Evolutionary conservation across 2,888 invertebrate genomes (phyloP), one percentile per base, ranked within the genome.

Genomic region (Apamea monoglypha): DNA sequence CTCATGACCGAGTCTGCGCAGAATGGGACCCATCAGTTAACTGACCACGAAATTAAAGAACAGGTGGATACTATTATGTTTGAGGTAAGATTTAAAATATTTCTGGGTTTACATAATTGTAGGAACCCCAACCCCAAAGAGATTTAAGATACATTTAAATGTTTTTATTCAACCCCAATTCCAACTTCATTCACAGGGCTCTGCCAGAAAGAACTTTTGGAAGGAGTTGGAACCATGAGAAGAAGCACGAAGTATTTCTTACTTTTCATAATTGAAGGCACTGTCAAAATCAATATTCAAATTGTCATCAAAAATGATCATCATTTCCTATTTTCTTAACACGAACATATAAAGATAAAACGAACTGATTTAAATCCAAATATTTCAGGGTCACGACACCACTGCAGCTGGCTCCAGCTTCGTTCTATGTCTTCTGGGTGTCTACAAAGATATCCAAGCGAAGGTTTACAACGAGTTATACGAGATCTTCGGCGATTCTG

Each of bases 11-110:
- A 99, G 94, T 98, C 98, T 80, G 98, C 98, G 71, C 98, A 98
- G 91, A 98, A 98, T 88, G 98, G 98, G 16, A 97, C 97, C 79
- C 97, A 97, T 67, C 95, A 97, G 80, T 97, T 98, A 83, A 98
- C 97, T 64, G 98, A 98, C 86, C 97, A 98, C 86, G 98, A 98
- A 95, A 98, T 98, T 86, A 98, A 98, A 94, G 98, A 98, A 93
- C 98, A 98, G 96, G 98, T 98, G 0, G 98, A 98, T 91, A 98
- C 98, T 0, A 98, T 98, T 82, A 98, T 98, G 98, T 98, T 98
- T 92, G 98, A 99, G 97, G 98, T 97, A 93, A 87, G 32, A 36
- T 40, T 70, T 14, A 29, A 29, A 53, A 44, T 10, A n/a, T 64
- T 56, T 29, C 44, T 10, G 12, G 1, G 32, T 47, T 32, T 25